These are phyloP conservation scores for Calameuta filiformis DNA, from an alignment of 2,888 invertebrate genomes.

Conservation along the genomic window DNA sequence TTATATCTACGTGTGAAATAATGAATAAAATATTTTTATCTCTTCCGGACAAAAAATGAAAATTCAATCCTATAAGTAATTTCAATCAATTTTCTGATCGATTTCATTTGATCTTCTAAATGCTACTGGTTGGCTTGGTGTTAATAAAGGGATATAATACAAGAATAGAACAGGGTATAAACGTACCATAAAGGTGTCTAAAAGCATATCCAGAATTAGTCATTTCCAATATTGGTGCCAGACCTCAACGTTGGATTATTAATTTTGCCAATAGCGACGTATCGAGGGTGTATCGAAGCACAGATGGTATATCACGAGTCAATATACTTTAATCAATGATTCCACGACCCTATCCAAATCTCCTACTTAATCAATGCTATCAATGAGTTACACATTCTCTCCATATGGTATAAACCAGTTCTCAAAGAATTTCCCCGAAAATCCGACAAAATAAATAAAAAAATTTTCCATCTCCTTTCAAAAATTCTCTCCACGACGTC, in stretches of 20 bases:
- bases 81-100: background rate
- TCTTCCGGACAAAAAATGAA: background rate
- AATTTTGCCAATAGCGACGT: conserved; percentile 56
- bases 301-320: conserved; percentile 62
- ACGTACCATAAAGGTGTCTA: background rate
- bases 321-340: conserved; percentile 55
- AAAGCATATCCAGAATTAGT: conserved; percentile 52
- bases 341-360: conserved; percentile 22
- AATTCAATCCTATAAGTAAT: background rate
- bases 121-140: background rate
- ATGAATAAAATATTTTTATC: background rate
- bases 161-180: background rate
- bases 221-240: conserved; percentile 51
- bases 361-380: conserved; percentile 6
- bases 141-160: background rate
- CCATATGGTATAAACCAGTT: background rate
- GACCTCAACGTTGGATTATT: conserved; percentile 57
- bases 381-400: background rate
- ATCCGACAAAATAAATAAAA: background rate
- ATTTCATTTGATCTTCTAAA: background rate
- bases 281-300: conserved; percentile 32
- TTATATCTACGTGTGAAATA: background rate
- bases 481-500: background rate
- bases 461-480: background rate
- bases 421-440: background rate